Conservation (phyloP, 1,140 invertebrate species). For the Philaenus spumarius region DNA sequence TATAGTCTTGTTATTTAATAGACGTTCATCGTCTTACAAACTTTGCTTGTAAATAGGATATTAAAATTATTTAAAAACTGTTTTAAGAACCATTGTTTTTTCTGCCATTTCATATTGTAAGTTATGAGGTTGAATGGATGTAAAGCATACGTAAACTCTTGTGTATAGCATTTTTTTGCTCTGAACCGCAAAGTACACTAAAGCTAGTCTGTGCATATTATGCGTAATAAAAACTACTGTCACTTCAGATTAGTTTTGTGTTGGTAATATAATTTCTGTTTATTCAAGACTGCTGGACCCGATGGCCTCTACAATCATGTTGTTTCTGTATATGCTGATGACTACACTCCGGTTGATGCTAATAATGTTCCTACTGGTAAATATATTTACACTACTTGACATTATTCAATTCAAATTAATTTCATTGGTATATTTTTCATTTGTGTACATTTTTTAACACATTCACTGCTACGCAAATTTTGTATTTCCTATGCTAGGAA, state of each 20-base stretch:
- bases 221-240: neutral
- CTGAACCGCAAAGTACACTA: neutral
- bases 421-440: no score
- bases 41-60: no score
- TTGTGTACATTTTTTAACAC: no score
- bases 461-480: no score
- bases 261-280: neutral
- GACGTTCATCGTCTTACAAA: no score
- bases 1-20: no score
- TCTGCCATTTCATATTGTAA: no score
- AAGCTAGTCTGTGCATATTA: neutral
- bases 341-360: slow-evolving; percentile 64
- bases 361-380: slow-evolving; percentile 75
- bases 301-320: slow-evolving; percentile 66
- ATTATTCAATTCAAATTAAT: neutral
- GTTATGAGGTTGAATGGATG: neutral
- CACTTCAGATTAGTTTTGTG: neutral
- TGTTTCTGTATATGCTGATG: slow-evolving; percentile 65
- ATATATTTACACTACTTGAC: slow-evolving; percentile 47
- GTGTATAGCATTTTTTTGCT: neutral
- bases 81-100: no score
- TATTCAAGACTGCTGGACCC: slow-evolving; percentile 42
- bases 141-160: neutral
- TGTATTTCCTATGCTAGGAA: no score
- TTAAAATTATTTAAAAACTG: no score